These are phyloP conservation scores for Ranitomeya variabilis DNA, from an alignment of 2,113 vertebrate genomes.

Conservation along the genomic window DNA sequence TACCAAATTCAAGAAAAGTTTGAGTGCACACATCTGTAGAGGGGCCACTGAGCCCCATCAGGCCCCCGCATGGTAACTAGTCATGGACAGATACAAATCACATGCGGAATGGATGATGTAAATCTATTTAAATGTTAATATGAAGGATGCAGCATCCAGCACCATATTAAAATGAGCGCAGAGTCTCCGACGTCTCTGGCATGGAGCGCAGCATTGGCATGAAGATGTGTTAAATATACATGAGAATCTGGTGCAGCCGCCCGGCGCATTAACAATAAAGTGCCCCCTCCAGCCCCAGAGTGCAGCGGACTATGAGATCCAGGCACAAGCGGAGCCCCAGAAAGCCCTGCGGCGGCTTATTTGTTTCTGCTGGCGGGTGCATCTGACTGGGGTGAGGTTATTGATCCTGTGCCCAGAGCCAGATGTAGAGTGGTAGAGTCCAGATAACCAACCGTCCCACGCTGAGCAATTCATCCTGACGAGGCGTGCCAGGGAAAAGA, in stretches of 20 bases:
- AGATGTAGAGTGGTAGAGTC: constrained; percentile 32
- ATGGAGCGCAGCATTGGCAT: background rate
- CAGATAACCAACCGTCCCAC: background rate
- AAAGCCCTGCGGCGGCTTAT: background rate
- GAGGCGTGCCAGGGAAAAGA: background rate
- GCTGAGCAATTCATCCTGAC: constrained; percentile 3
- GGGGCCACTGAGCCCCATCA: no score
- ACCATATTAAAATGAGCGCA: constrained; percentile 9
- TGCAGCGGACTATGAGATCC: constrained; percentile 16
- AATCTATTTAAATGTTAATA: constrained; percentile 17
- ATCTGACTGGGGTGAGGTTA: background rate
- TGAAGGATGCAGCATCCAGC: background rate
- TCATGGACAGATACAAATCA: background rate
- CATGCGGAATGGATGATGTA: background rate
- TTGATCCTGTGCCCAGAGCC: constrained; percentile 13
- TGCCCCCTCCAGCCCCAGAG: background rate
- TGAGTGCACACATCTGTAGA: no score
- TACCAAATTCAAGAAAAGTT: no score
- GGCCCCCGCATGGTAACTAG: no score
- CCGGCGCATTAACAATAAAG: constrained; percentile 1
- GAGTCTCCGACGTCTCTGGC: background rate
- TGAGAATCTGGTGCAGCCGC: constrained; percentile 50
- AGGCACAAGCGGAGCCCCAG: background rate
- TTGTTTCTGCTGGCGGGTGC: background rate
- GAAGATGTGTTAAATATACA: constrained; percentile 48